Evolutionary conservation across 2,797 vertebrate genomes (phyloP).

Genomic region (Silurus lanzhouensis): DNA sequence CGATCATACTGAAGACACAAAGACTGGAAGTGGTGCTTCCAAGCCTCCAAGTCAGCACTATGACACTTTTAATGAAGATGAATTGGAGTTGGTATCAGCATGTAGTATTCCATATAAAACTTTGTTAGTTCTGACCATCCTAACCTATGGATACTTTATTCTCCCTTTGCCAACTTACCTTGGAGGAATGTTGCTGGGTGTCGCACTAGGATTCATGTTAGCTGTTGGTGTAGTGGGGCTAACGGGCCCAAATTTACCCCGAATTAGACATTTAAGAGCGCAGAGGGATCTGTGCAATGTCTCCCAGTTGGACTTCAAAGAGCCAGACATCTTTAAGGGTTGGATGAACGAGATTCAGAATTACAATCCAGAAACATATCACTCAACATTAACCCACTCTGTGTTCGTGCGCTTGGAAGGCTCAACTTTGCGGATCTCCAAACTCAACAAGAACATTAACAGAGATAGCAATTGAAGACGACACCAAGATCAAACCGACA

Average conservation of each 20-base stretch:
- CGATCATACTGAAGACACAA: constrained; percentile 41
- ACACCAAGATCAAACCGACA: no score
- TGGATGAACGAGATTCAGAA: constrained; percentile 97
- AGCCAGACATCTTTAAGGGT: constrained; percentile 91
- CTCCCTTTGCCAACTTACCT: constrained; percentile 86
- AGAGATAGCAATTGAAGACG: constrained; percentile 57
- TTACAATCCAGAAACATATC: constrained; percentile 95
- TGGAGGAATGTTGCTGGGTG: constrained; percentile 83
- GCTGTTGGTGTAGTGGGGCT: constrained; percentile 89
- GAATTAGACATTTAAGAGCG: constrained; percentile 58
- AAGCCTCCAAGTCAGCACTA: constrained; percentile 55
- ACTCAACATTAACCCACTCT: constrained; percentile 90
- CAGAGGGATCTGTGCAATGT: constrained; percentile 65
- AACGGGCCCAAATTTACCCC: constrained; percentile 75
- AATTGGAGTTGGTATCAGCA: constrained; percentile 66
- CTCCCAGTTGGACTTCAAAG: constrained; percentile 82
- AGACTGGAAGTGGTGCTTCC: constrained; percentile 51
- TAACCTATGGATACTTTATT: constrained; percentile 88
- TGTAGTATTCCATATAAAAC: constrained; percentile 81
- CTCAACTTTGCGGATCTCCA: constrained; percentile 87
- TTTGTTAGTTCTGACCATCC: constrained; percentile 77
- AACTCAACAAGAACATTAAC: constrained; percentile 92
- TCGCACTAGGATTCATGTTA: constrained; percentile 87
- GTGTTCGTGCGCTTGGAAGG: constrained; percentile 90
- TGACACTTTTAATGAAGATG: constrained; percentile 70